phyloP scores from a whole-genome alignment of 1,140 invertebrate species.

The Gonatopus flavifemur region DNA sequence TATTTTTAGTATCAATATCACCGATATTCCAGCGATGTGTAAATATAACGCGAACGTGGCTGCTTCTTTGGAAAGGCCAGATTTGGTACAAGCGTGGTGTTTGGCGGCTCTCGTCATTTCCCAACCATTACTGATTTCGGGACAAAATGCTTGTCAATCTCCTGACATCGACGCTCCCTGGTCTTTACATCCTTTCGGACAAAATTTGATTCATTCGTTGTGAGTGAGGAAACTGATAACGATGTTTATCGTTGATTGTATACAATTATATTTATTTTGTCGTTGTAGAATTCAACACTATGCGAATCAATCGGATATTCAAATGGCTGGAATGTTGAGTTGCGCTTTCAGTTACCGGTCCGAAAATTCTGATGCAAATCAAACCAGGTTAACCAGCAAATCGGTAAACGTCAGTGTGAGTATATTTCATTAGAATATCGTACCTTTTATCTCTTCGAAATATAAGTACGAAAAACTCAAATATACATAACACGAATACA shows the following conservation, averaged over 20 bases:
- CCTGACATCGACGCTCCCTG: slow-evolving; percentile 71
- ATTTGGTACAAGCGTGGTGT: slow-evolving; percentile 85
- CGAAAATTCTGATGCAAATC: slow-evolving; percentile 43
- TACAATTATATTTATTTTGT: slow-evolving; percentile 14
- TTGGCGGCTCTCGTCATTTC: slow-evolving; percentile 73
- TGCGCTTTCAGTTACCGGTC: slow-evolving; percentile 75
- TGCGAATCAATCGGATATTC: slow-evolving; percentile 79
- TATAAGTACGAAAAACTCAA: no score
- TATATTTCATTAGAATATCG: no score
- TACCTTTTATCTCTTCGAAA: no score
- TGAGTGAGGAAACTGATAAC: slow-evolving; percentile 65
- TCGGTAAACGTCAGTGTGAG: slow-evolving; percentile 60
- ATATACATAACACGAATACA: slow-evolving; percentile 1
- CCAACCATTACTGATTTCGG: slow-evolving; percentile 43
- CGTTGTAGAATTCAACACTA: slow-evolving; percentile 74
- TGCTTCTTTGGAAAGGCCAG: slow-evolving; percentile 71
- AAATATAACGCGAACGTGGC: slow-evolving; percentile 78
- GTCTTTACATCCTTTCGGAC: slow-evolving; percentile 82
- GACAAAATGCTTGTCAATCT: slow-evolving; percentile 37
- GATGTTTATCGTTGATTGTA: no score
- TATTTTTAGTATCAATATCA: slow-evolving; percentile 60
- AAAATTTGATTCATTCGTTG: slow-evolving; percentile 81
- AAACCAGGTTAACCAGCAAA: slow-evolving; percentile 50
- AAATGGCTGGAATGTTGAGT: slow-evolving; percentile 90
- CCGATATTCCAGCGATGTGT: slow-evolving; percentile 71